phyloP scores from a whole-genome alignment of 2,888 invertebrate genomes.

The Molorchus minor region DNA sequence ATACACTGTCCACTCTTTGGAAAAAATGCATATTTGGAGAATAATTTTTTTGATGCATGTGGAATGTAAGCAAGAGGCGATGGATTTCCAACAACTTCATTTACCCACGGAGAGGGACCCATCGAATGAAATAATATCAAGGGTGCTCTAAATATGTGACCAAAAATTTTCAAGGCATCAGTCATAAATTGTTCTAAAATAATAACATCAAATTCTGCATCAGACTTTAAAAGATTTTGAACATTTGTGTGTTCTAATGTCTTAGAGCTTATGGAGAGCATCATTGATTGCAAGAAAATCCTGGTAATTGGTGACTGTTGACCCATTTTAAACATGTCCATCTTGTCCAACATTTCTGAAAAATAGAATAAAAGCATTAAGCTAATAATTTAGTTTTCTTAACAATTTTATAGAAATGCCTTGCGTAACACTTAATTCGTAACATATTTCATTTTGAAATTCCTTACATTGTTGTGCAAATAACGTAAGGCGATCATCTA shows the following conservation, averaged over 20 bases:
- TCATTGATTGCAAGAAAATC: background rate
- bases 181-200: slow-evolving; percentile 63
- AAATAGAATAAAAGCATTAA: slow-evolving; percentile 61
- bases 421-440: background rate
- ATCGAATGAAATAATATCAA: slow-evolving; percentile 60
- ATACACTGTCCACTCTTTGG: slow-evolving; percentile 65
- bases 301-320: background rate
- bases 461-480: background rate
- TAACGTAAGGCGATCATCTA: background rate
- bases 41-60: slow-evolving; percentile 59
- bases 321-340: background rate
- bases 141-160: slow-evolving; percentile 54
- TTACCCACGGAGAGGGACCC: slow-evolving; percentile 62
- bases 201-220: slow-evolving; percentile 56
- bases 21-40: slow-evolving; percentile 64
- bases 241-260: slow-evolving; percentile 57
- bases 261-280: background rate
- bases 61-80: slow-evolving; percentile 65
- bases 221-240: slow-evolving; percentile 50
- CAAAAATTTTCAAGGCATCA: slow-evolving; percentile 61
- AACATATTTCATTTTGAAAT: slow-evolving; percentile 55
- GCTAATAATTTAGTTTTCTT: background rate
- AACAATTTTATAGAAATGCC: background rate
- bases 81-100: slow-evolving; percentile 63
- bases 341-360: background rate